Evolutionary conservation across 2,113 vertebrate species (phyloP).

Genomic region (Syngnathus scovelli): DNA sequence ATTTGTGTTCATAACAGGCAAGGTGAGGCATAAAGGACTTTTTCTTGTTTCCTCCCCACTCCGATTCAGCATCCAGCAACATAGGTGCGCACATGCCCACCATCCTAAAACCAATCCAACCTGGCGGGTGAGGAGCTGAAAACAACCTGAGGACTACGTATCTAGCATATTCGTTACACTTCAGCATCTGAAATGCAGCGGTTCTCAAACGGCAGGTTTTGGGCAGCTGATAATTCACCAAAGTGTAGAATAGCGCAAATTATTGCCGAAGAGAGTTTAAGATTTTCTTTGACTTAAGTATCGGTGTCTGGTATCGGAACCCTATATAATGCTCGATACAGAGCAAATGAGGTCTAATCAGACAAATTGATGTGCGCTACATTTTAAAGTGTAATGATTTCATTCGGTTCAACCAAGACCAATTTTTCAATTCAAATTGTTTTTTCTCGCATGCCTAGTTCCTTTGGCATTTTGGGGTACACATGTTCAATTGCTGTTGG

Average conservation of each 20-base stretch:
- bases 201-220: not conserved
- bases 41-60: not conserved
- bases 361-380: too few species aligned
- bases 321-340: too few species aligned
- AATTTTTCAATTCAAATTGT: too few species aligned
- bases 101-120: constrained; percentile 23
- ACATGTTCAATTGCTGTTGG: too few species aligned
- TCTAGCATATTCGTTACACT: constrained; percentile 29
- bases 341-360: too few species aligned
- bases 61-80: not conserved
- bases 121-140: constrained; percentile 54
- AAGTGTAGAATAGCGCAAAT: too few species aligned
- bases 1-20: constrained; percentile 34
- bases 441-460: not conserved
- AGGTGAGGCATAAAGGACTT: constrained; percentile 33
- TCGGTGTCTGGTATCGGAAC: too few species aligned
- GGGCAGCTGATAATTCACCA: not conserved
- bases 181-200: constrained; percentile 25
- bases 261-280: too few species aligned
- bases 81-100: not conserved
- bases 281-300: too few species aligned
- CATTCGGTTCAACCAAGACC: too few species aligned
- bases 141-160: constrained; percentile 58
- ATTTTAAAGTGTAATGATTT: too few species aligned
- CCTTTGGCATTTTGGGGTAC: not conserved